These are phyloP conservation scores for Leptosomus discolor DNA, from an alignment of 2,113 vertebrate species.

Conservation along the genomic window DNA sequence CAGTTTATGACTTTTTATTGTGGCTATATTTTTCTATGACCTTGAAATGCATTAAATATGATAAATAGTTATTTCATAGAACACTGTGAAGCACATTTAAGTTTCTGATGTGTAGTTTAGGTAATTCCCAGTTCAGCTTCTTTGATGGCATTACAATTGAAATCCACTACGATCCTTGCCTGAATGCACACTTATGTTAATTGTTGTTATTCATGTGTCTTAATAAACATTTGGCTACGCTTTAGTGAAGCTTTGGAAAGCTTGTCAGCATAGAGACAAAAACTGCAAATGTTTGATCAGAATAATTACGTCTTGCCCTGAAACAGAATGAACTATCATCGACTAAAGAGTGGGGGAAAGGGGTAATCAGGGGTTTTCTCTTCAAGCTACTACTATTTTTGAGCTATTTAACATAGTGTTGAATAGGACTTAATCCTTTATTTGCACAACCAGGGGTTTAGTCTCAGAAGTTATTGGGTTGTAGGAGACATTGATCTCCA, in stretches of 20 bases:
- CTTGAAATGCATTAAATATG: conserved; percentile 12
- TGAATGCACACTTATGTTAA: conserved; percentile 9
- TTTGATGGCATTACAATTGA: background rate
- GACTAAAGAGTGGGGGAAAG: background rate
- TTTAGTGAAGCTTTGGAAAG: conserved; percentile 2
- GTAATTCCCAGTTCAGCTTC: background rate
- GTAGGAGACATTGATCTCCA: background rate
- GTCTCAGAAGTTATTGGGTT: background rate
- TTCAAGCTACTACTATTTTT: background rate
- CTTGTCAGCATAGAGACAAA: background rate
- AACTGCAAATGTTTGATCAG: background rate
- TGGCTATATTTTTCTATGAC: background rate
- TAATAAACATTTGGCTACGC: conserved; percentile 7
- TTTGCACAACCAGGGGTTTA: background rate
- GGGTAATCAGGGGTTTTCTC: background rate
- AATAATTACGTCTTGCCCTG: background rate
- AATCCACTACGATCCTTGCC: background rate
- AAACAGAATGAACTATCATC: background rate
- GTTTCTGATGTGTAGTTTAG: background rate
- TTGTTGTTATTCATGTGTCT: background rate
- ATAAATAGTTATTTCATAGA: background rate
- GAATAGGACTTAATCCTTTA: background rate
- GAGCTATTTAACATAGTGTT: background rate
- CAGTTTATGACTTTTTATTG: conserved; percentile 26
- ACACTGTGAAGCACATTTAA: background rate